Evolutionary conservation across 2,888 invertebrate species (phyloP), one percentile per base, ranked within the genome.

Genomic region (Cantharis rufa): DNA sequence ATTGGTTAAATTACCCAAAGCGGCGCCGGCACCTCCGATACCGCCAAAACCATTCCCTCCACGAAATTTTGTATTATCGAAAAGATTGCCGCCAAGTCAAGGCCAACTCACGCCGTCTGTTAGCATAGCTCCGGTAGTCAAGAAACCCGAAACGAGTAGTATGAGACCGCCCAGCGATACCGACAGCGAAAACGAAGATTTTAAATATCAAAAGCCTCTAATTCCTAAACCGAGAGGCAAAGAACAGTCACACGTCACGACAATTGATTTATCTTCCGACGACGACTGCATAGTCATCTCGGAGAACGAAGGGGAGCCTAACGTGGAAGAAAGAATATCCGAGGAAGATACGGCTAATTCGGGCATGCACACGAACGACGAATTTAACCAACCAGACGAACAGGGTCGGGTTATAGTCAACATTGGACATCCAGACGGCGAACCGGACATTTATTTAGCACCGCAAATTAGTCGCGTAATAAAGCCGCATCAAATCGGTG

Each of bases 341-440:
- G 94, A 94, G 79, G 96, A 96, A 81, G 98, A 98, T 89, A 94
- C 95, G 1, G 92, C 94, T 80, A 98, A 97, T 87, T 97, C 96
- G 81, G 98, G 92, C 64, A 93, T 96, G 89, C 98, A 98, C 86
- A 96, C 97, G 5, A 97, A 98, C 86, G 98, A 98, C 88, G 90
- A 93, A 7, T 95, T 96, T 85, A 98, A 98, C 88, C 90, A 94
- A 81, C 96, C 96, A 0, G 98, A 98, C 88, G 95, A 95, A 80
- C 93, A 95, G 86, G 98, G 98, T 0, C 91, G 97, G 18, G 98
- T 98, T 13, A 90, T 97, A 79, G 95, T 98, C 71, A 98, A 98
- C 87, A 94, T 98, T 21, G 98, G 97, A 9, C 98, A 98, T 88
- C 95, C 96, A 0, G 94, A 95, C 75, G 93, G 92, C 72, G 98